Evolutionary conservation across 2,797 vertebrate species (phyloP).

Genomic region (Anisognathus igniventris): DNA sequence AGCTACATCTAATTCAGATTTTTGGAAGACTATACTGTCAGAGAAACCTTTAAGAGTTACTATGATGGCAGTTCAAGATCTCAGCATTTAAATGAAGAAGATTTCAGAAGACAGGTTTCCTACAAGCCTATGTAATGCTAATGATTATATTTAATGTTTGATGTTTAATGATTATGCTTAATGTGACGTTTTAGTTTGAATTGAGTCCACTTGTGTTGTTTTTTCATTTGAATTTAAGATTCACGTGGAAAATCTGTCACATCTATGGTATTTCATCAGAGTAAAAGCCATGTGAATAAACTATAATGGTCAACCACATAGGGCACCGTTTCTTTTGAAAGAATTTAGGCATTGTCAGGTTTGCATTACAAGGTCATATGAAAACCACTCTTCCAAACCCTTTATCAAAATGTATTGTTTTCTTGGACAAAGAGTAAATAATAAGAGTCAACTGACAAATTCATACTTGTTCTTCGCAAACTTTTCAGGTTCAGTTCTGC

Average conservation of each 20-base stretch:
- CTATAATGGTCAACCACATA: slow-evolving; percentile 62
- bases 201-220: slow-evolving; percentile 33
- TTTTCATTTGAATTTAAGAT: slow-evolving; percentile 59
- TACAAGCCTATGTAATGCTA: slow-evolving; percentile 10
- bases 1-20: neutral
- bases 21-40: slow-evolving; percentile 40
- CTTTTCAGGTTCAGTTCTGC: neutral
- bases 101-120: slow-evolving; percentile 56
- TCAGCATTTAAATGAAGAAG: slow-evolving; percentile 59
- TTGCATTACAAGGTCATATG: slow-evolving; percentile 36
- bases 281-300: slow-evolving; percentile 63
- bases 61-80: slow-evolving; percentile 48
- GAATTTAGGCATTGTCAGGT: slow-evolving; percentile 12
- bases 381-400: slow-evolving; percentile 51
- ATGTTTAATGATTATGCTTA: neutral
- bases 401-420: slow-evolving; percentile 50
- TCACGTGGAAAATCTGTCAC: slow-evolving; percentile 63
- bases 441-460: neutral
- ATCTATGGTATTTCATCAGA: slow-evolving; percentile 49
- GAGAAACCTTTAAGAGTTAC: slow-evolving; percentile 50
- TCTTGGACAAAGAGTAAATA: slow-evolving; percentile 27
- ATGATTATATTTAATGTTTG: neutral
- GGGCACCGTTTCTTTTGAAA: slow-evolving; percentile 50
- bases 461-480: neutral
- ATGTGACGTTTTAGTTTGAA: slow-evolving; percentile 41